Percentiles rank a stretch among this genome's conserved stretches.
These are phyloP conservation scores for Drosophila leonis DNA, from an alignment of 2,888 invertebrate species.

Conservation along the genomic window DNA sequence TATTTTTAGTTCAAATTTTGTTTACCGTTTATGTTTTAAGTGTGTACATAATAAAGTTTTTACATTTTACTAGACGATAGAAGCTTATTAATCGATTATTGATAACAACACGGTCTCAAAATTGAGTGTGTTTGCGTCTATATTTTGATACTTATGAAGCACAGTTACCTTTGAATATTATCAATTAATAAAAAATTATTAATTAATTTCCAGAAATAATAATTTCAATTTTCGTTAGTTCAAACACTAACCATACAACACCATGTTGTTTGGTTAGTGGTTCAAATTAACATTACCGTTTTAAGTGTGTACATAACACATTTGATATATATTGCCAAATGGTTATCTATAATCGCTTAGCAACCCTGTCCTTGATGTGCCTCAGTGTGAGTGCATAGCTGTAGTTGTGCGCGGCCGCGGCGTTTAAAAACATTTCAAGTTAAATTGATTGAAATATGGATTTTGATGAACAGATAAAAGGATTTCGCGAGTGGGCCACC, in stretches of 20 bases:
- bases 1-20: conserved; percentile 13
- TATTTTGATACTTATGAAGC: too few relatives aligned
- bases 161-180: neutral
- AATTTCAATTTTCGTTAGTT: neutral
- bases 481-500: conserved; percentile 82
- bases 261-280: too few relatives aligned
- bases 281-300: neutral
- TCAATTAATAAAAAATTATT: neutral
- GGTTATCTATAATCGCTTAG: neutral
- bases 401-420: conserved; percentile 29
- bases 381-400: conserved; percentile 5
- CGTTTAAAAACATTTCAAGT: conserved; percentile 29
- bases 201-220: neutral
- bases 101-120: neutral
- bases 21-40: conserved; percentile 24
- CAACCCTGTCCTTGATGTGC: conserved; percentile 5
- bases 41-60: conserved; percentile 60
- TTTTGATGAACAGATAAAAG: conserved; percentile 65
- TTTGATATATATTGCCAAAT: neutral
- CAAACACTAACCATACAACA: too few relatives aligned
- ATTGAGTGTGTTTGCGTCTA: neutral
- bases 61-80: conserved; percentile 19
- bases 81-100: conserved; percentile 8
- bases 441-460: conserved; percentile 38
- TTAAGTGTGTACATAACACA: neutral